Conservation (phyloP, 2,888 invertebrate genomes). For the Mesorhabditis belari region DNA sequence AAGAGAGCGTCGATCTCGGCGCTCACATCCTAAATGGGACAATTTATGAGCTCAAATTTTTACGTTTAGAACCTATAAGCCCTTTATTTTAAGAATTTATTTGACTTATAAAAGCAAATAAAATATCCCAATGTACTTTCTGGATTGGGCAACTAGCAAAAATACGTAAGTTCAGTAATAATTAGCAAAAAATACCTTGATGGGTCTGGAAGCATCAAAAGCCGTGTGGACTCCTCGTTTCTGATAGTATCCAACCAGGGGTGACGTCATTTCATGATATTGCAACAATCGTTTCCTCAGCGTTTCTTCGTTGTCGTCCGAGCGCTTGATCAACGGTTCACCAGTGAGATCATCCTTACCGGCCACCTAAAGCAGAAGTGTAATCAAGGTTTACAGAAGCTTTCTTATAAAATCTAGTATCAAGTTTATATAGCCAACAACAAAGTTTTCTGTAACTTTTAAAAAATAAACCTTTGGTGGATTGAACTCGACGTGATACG, state of each 20-base stretch:
- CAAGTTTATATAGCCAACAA: background rate
- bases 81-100: too few species aligned
- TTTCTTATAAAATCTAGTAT: background rate
- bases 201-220: constrained; percentile 24
- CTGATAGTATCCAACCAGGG: constrained; percentile 66
- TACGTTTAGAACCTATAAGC: too few species aligned
- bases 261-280: constrained; percentile 76
- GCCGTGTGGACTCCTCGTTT: constrained; percentile 19
- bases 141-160: too few species aligned
- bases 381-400: background rate
- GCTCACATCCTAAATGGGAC: constrained; percentile 31
- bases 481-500: constrained; percentile 82
- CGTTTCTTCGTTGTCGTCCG: constrained; percentile 86
- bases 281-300: constrained; percentile 76
- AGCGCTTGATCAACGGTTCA: constrained; percentile 76
- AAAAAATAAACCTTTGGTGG: constrained; percentile 68
- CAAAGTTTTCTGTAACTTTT: background rate
- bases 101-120: too few species aligned
- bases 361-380: constrained; percentile 39
- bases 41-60: too few species aligned
- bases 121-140: too few species aligned
- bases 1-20: constrained; percentile 41
- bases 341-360: constrained; percentile 76
- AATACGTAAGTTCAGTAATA: too few species aligned
- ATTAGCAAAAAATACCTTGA: too few species aligned